phyloP scores from a whole-genome alignment of 2,888 invertebrate genomes.

The Eurytoma adleriae region DNA sequence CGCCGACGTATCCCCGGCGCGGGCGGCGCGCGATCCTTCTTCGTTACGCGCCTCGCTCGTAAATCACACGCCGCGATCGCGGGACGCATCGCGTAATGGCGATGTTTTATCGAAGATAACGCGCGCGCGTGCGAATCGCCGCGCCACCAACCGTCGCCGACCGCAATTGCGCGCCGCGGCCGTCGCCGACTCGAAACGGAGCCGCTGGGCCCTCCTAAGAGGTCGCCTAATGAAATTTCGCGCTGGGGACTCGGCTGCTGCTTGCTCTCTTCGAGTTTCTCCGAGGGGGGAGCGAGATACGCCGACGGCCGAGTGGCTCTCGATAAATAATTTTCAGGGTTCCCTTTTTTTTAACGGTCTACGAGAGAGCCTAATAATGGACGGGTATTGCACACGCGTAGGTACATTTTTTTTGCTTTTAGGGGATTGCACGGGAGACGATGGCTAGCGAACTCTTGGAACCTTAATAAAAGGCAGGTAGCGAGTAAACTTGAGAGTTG shows the following conservation, averaged over 20 bases:
- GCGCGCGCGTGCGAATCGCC: constrained; percentile 15
- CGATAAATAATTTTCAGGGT: constrained; percentile 22
- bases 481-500: constrained; percentile 35
- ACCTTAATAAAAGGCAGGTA: constrained; percentile 50
- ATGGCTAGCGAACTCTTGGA: not conserved
- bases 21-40: constrained; percentile 23
- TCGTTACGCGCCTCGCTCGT: constrained; percentile 1
- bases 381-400: not conserved
- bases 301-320: not conserved
- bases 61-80: constrained; percentile 11
- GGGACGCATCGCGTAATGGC: constrained; percentile 8
- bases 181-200: constrained; percentile 20
- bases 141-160: too few relatives aligned
- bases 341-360: constrained; percentile 8
- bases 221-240: constrained; percentile 44
- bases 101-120: constrained; percentile 46
- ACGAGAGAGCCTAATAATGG: constrained; percentile 19
- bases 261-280: not conserved
- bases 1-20: constrained; percentile 1
- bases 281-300: not conserved
- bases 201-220: constrained; percentile 23
- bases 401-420: not conserved
- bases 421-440: not conserved
- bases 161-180: not conserved
- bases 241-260: not conserved